phyloP scores from a whole-genome alignment of 2,888 invertebrate species.

The Psylliodes chrysocephalus region DNA sequence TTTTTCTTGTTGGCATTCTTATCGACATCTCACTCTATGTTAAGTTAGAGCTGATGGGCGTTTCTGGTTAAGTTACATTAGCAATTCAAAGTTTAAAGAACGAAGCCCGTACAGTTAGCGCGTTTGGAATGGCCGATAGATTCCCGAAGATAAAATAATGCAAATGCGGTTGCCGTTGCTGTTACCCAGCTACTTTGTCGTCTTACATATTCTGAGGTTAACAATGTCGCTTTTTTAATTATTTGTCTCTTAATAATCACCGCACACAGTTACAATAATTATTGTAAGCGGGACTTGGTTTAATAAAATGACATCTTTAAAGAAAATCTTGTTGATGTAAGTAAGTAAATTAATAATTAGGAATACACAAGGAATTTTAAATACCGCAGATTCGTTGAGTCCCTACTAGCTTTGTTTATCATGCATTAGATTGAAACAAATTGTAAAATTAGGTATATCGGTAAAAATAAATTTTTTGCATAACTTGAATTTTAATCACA shows the following conservation, averaged over 20 bases:
- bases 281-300: too few relatives aligned
- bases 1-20: constrained; percentile 14
- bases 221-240: not conserved
- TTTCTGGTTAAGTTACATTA: constrained; percentile 16
- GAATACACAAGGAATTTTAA: too few relatives aligned
- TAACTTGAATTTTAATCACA: too few relatives aligned
- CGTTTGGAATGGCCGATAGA: constrained; percentile 44
- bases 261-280: too few relatives aligned
- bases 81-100: constrained; percentile 26
- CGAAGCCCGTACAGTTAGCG: constrained; percentile 25
- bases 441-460: too few relatives aligned
- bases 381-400: too few relatives aligned
- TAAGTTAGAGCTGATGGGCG: constrained; percentile 18
- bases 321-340: too few relatives aligned
- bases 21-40: constrained; percentile 23
- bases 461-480: too few relatives aligned
- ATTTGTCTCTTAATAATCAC: not conserved
- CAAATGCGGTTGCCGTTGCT: constrained; percentile 31
- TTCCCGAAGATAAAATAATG: constrained; percentile 42
- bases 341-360: too few relatives aligned
- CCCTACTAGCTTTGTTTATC: too few relatives aligned
- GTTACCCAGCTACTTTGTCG: constrained; percentile 1
- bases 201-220: constrained; percentile 26
- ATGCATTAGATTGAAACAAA: too few relatives aligned
- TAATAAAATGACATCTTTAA: too few relatives aligned